Percentiles rank a stretch among this genome's conserved stretches.
These are phyloP conservation scores for Ageneiosus marmoratus DNA, from an alignment of 2,113 vertebrate species.

Conservation along the genomic window DNA sequence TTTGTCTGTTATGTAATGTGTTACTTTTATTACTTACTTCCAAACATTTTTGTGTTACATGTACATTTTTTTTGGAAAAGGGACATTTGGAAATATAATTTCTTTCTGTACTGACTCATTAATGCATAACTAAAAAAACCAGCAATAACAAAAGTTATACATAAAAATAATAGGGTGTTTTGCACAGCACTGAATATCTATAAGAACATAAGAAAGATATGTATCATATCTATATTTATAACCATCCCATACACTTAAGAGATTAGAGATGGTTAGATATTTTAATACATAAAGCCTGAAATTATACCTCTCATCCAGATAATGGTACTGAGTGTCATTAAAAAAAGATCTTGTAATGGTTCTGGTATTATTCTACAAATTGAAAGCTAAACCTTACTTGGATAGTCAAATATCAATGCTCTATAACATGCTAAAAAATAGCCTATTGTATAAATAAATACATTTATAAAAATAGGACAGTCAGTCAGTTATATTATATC, in stretches of 20 bases:
- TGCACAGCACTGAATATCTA: no score
- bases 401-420: background rate
- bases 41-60: no score
- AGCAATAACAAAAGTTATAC: no score
- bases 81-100: no score
- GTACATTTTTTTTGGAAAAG: no score
- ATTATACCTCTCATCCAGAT: background rate
- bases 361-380: background rate
- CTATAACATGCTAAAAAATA: background rate
- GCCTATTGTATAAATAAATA: background rate
- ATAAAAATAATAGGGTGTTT: no score
- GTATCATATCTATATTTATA: background rate
- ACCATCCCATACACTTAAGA: background rate
- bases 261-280: background rate
- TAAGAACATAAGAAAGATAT: background rate
- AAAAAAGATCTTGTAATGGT: background rate
- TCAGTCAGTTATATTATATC: no score
- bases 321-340: background rate
- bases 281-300: background rate
- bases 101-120: no score
- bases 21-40: no score
- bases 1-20: no score
- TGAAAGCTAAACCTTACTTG: background rate
- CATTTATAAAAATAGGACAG: no score
- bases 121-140: no score